Evolutionary conservation across 1,140 invertebrate genomes (phyloP).

Genomic region (Eupristina koningsbergeri): DNA sequence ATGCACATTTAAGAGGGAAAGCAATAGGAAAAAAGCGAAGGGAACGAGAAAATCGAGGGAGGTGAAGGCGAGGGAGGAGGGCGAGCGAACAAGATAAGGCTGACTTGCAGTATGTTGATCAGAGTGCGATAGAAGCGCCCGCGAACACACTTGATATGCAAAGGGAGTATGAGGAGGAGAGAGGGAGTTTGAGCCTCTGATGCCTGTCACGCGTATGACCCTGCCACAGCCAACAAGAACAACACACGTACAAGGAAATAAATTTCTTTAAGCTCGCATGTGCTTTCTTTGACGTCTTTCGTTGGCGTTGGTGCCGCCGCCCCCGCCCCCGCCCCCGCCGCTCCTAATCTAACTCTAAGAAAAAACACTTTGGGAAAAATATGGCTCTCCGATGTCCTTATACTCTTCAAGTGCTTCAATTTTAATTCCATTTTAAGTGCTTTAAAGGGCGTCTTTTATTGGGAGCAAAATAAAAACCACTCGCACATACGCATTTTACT

Average conservation of each 20-base stretch:
- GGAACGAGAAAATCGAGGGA: neutral
- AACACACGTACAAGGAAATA: neutral
- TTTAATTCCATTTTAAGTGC: too few relatives aligned
- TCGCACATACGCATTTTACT: too few relatives aligned
- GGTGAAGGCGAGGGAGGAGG: neutral
- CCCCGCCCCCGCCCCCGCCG: too few relatives aligned
- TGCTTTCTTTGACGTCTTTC: too few relatives aligned
- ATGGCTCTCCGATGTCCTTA: too few relatives aligned
- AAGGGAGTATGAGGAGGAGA: constrained; percentile 51
- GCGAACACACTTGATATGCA: constrained; percentile 63
- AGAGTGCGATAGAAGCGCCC: constrained; percentile 51
- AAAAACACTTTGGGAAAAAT: too few relatives aligned
- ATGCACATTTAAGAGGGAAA: neutral
- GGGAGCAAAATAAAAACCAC: too few relatives aligned
- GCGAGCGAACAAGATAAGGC: constrained; percentile 42
- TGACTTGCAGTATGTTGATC: constrained; percentile 71
- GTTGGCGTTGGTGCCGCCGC: constrained; percentile 46
- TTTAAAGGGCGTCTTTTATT: too few relatives aligned
- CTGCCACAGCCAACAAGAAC: neutral
- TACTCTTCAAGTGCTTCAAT: too few relatives aligned
- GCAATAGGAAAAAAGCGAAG: neutral
- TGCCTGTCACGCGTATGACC: constrained; percentile 48
- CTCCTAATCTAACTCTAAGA: too few relatives aligned
- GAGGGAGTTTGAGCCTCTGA: neutral
- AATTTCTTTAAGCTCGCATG: neutral